Base-by-base conservation (phyloP, 1,140 invertebrate genomes). In the Neomicropteryx cornuta region DNA sequence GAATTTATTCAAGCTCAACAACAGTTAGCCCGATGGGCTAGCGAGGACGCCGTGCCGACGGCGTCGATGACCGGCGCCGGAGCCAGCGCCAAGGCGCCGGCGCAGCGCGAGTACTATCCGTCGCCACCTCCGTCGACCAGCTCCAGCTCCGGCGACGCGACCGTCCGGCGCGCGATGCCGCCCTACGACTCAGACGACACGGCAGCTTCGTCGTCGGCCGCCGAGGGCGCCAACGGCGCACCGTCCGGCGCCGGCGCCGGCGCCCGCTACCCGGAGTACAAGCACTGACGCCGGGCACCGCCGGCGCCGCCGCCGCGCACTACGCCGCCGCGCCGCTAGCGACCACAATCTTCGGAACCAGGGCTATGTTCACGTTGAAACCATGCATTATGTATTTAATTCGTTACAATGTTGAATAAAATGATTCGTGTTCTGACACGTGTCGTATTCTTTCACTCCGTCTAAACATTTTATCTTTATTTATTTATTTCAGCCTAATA, bases 1-100 rank as follows among this genome's bases (percentile, higher is more conserved):
- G 82, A 85, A 78, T 87, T 86, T 82, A 84, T 86, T 83, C 83
- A 87, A 83, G 83, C 84, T 83, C 82, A 85, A 81, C 82, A 81
- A 81, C 81, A 81, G 76, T 76, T 86, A 83, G 81, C 82, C 76
- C 83, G 81, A 72, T 87, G 83, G 80, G 86, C 82, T 70, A 88
- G 83, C 81, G 84, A 87, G 70, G 83, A 87, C 64, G 73, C 76
- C 58, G 73, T 84, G 58, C 73, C 79, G 52, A 75, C 76, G 52
- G 71, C 69, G 54, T 62, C 62, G 48, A 53, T 56, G 53, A 59
- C 48, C 38, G 49, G 46, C 20, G 46, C 19, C 14, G 42, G 44
- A 18, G 39, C 19, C 18, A 41, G 23, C 19, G 34, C n/a, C 18
- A 45, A 31, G 27, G 17, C 30, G 45, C 41, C 30, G 46, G 58